These are phyloP conservation scores for Drosophila ercepeae DNA, from an alignment of 1,140 invertebrate genomes.

Conservation along the genomic window DNA sequence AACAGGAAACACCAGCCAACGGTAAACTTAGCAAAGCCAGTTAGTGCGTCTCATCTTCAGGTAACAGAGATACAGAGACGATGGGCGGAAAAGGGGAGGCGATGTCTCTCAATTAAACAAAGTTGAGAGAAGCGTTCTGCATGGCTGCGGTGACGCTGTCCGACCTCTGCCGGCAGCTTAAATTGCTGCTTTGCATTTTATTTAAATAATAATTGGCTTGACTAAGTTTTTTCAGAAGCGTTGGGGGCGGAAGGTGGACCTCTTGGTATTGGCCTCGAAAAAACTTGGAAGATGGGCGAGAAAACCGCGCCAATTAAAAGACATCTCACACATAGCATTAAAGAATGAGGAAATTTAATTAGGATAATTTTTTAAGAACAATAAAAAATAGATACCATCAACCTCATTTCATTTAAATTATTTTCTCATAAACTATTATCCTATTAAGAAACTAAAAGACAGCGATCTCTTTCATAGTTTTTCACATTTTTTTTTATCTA, in stretches of 20 bases:
- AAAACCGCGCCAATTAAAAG: slow-evolving; percentile 29
- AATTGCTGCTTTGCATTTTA: slow-evolving; percentile 70
- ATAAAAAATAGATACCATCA: slow-evolving; percentile 20
- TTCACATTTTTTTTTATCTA: neutral
- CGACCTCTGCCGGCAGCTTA: slow-evolving; percentile 44
- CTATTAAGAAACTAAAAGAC: no score
- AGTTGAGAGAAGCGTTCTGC: slow-evolving; percentile 57
- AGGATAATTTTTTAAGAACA: neutral
- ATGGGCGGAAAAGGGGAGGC: neutral
- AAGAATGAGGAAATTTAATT: slow-evolving; percentile 35
- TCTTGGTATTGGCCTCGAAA: slow-evolving; percentile 24
- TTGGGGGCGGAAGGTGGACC: neutral
- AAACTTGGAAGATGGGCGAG: slow-evolving; percentile 10
- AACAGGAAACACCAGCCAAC: slow-evolving; percentile 41
- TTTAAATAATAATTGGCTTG: slow-evolving; percentile 75
- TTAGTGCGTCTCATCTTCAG: slow-evolving; percentile 56
- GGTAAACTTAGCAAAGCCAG: slow-evolving; percentile 65
- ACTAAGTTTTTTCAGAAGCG: slow-evolving; percentile 35
- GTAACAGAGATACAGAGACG: neutral
- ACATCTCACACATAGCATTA: slow-evolving; percentile 8
- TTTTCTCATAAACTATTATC: neutral
- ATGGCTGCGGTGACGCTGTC: slow-evolving; percentile 43
- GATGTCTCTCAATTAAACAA: slow-evolving; percentile 58
- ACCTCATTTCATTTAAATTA: neutral
- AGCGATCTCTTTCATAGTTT: no score